Base-by-base conservation (phyloP, 2,113 vertebrate genomes). In the Puntigrus tetrazona region DNA sequence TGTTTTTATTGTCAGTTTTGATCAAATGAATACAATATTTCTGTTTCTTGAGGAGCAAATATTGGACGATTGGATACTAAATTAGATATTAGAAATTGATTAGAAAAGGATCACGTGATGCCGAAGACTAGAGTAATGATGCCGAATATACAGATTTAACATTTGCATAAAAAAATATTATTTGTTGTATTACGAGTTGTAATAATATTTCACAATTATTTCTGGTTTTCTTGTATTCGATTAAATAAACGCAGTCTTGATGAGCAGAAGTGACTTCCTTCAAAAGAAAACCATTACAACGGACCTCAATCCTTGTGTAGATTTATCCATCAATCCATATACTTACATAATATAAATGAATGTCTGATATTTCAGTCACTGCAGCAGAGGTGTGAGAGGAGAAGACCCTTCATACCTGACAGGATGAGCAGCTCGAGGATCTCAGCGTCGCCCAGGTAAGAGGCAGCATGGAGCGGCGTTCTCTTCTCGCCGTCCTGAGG, bases 361-460 rank as follows among this genome's bases (percentile, higher is more conserved):
- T 31, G 0, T 22, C 25, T 11, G n/a, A 57, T 57, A 57, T 63
- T 63, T 14, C 61, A 65, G 29, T 31, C 61, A 16, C 27, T 16
- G 1, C 1, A 18, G 13, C 7, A 3, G 27, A 65, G 13, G 14
- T 63, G 4, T 18, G 6, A 9, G 67, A 22, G 16, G 34, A 72
- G 47, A 31, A 9, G 10, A 16, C 3, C 9, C 7, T 22, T 79
- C 47, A 22, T 94, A 99, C 98, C 98, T 95, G 97, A 99, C 93
- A 99, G 95, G 95, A 99, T 97, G 93, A 99, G 96, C 90, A 99
- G 95, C 92, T 99, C 98, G 91, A 99, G 97, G 90, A 99, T 98
- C 95, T 99, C 97, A 92, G 97, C 95, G 93, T 99, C 98, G 94
- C 98, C 98, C 61, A 99, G 96, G 92, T 99, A 98, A 70, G 98